Evolutionary conservation across 2,888 invertebrate genomes (phyloP), one percentile per base, ranked within the genome.

Genomic region (Thelaira solivaga): DNA sequence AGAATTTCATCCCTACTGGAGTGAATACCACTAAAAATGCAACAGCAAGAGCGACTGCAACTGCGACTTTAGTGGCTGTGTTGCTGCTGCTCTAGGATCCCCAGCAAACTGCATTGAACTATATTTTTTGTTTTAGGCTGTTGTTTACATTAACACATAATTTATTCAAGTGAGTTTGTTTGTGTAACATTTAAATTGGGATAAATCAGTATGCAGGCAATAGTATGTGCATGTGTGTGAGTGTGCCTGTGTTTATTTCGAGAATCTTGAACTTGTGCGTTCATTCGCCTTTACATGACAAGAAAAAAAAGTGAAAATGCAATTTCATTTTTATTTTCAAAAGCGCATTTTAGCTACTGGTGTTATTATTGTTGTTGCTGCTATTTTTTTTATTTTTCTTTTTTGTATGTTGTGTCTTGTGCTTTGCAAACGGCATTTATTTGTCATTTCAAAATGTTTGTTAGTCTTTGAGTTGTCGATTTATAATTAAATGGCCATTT

Each of bases 51-150:
- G 57, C 39, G 26, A 13, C 31, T 26, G 16, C 29, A 11, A 16
- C 7, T 47, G 2, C 34, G 34, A 0, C 3, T n/a, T 13, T 55
- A 53, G 8, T 31, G 31, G 34, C 3, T 4, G 11, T 10, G 34
- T 10, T 2, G 4, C 71, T 53, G 51, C 57, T 22, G 20, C 36
- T 4, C 11, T 34, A 69, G 76, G 86, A 86, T 85, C 86, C 86
- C 86, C 86, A 86, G 86, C 86, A 85, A 85, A 86, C 85, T 85
- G 84, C 84, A 83, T 82, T 85, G 85, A 84, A 85, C 84, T 85
- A 86, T 83, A 84, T 86, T 85, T 80, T 80, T 62, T 72, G 31
- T 80, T n/a, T 29, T 34, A 11, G 68, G 67, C 20, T 65, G 36
- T 34, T 72, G 59, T 76, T 68, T 62, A 59, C 45, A 49, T 59